Base-by-base conservation (phyloP, 2,888 invertebrate genomes). In the Carterocephalus palaemon region DNA sequence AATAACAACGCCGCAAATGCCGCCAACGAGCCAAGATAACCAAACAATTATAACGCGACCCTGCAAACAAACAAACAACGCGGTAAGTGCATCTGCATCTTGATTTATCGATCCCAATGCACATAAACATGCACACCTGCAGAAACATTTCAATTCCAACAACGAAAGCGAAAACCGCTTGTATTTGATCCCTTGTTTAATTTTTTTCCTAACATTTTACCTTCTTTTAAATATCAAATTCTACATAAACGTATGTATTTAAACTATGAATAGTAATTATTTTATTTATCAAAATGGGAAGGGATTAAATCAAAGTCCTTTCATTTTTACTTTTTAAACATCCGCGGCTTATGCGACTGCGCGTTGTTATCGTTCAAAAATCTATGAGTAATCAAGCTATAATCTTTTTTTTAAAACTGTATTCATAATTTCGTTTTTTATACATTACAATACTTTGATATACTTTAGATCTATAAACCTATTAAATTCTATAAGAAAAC, bases 1-100 rank as follows among this genome's bases (percentile, higher is more conserved):
- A 70, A 91, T 83, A 62, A 90, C 74, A 62, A 91, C 90, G 62
- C 91, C 89, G 62, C 91, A 89, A 60, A 91, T 84, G 51, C 91
- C 90, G 49, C 90, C 90, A 55, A 84, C 71, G 73, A 88, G 81
- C 87, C 87, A 88, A 71, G 83, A 83, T 68, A 86, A 82, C 85
- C 87, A 87, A 80, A 86, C 73, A 75, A 83, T 75, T 82, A 84
- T 81, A 75, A 82, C 75, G 54, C 85, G 85, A 75, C 85, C 78
- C 85, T 85, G 78, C 34, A 78, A 81, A 58, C 51, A 61, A 57
- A 55, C 16, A 43, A 37, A 34, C 36, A 45, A 51, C 46, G 47
- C 29, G 51, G 31, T 34, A 42, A 51, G 51, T 32, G 34, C 37
- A 55, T 51, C 23, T 36, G 9, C 22, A 22, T 17, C 36, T 23